Percentiles rank a stretch among this genome's conserved stretches.
Evolutionary conservation across 1,140 invertebrate species (phyloP).

Genomic region (Ladona fulva): DNA sequence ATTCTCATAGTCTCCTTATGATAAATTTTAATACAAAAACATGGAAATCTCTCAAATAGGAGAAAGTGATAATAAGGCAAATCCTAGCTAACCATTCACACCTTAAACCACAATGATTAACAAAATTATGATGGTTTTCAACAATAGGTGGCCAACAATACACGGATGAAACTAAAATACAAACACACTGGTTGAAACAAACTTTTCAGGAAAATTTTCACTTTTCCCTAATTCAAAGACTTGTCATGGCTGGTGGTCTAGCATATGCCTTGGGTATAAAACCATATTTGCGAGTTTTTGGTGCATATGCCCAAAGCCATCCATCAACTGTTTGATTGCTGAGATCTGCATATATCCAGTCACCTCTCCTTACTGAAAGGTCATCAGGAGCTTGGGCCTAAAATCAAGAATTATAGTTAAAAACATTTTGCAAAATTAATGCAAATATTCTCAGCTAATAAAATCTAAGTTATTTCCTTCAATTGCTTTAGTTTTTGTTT

Average conservation of each 20-base stretch:
- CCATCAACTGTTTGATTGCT: slow-evolving; percentile 88
- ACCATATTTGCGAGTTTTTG: slow-evolving; percentile 84
- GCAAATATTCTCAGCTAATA: too few species aligned
- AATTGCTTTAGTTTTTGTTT: too few species aligned
- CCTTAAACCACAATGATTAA: too few species aligned
- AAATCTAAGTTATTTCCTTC: too few species aligned
- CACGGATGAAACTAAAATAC: not conserved
- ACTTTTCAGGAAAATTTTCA: not conserved
- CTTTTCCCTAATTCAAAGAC: slow-evolving; percentile 45
- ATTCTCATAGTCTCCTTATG: too few species aligned
- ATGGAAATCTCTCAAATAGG: too few species aligned
- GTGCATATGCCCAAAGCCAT: slow-evolving; percentile 91
- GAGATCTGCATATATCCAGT: slow-evolving; percentile 91
- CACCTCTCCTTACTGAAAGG: slow-evolving; percentile 75
- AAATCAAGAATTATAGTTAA: slow-evolving; percentile 16
- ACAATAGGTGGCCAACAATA: not conserved
- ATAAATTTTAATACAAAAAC: too few species aligned
- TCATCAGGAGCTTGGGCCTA: slow-evolving; percentile 85
- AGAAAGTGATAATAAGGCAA: too few species aligned
- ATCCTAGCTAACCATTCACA: too few species aligned
- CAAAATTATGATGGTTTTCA: too few species aligned
- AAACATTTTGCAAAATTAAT: too few species aligned
- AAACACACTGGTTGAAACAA: not conserved
- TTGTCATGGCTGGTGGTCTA: slow-evolving; percentile 83
- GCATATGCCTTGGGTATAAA: slow-evolving; percentile 93